Conservation (phyloP, 2,113 vertebrate species). For the Parus major region DNA sequence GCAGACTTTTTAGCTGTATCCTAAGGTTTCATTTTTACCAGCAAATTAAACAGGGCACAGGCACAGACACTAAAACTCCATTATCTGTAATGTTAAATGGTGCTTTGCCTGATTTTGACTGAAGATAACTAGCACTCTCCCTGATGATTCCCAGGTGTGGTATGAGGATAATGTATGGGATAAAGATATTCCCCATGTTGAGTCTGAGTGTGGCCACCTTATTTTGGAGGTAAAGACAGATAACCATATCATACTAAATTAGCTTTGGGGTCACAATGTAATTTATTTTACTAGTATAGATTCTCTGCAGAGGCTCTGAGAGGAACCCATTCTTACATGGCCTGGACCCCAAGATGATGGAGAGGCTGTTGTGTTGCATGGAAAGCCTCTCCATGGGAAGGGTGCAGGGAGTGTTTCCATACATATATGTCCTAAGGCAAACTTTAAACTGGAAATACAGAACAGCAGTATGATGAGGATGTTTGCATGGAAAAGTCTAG, state of each 20-base stretch:
- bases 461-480: not conserved
- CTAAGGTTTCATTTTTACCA: constrained; percentile 54
- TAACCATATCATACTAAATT: not conserved
- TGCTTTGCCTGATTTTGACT: constrained; percentile 46
- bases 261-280: not conserved
- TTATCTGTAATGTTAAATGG: constrained; percentile 49
- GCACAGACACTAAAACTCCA: constrained; percentile 36
- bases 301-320: not conserved
- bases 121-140: constrained; percentile 32
- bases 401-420: not conserved
- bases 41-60: constrained; percentile 53
- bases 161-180: not conserved
- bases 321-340: not conserved
- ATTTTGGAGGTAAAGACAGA: not conserved
- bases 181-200: not conserved
- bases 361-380: not conserved
- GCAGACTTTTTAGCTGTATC: constrained; percentile 31
- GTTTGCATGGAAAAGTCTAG: not conserved
- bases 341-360: not conserved
- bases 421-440: not conserved
- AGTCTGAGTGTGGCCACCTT: not conserved
- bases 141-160: constrained; percentile 58
- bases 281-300: not conserved
- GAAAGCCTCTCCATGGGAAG: not conserved
- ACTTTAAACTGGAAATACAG: not conserved